Base-by-base conservation (phyloP, 2,113 vertebrate genomes). In the Lampris incognitus region DNA sequence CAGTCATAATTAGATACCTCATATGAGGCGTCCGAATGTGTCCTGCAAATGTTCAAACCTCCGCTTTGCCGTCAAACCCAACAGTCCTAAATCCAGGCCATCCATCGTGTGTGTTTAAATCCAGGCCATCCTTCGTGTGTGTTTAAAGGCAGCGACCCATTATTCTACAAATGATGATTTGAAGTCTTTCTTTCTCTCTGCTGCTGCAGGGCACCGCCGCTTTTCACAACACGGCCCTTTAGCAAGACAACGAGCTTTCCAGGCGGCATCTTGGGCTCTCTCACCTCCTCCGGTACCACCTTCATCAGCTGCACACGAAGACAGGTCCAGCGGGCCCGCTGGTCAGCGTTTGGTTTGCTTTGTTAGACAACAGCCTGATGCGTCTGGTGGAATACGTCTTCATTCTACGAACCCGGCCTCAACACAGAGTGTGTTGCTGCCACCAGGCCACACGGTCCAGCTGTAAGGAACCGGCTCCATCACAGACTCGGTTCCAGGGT, bases 221-320 rank as follows among this genome's bases (percentile, higher is more conserved):
- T 66, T 39, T 54, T 40, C 44, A 68, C 48, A 51, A 69, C 72
- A 10, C 11, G n/a, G 2, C 55, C 36, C 24, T 57, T 2, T 3
- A 46, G 44, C 51, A 13, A 54, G 10, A 9, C 51, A 54, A 58
- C 1, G 24, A 24, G 24, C 24, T 24, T 24, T 24, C 24, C 24
- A 24, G 24, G 24, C 56, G 37, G 6, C 38, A 58, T 58, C 56
- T 38, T 9, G 3, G 9, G 38, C 56, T 58, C 51, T 78, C 69
- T 58, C 44, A 63, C 54, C 59, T 24, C 38, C 37, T 24, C 72
- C 8, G n/a, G 36, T 37, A 50, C 44, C 39, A 63, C 62, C 9
- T 56, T 71, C 56, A 82, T 71, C 49, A n/a, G 24, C 10, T 67
- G 39, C 51, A 66, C 61, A 24, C 24, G 24, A 24, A 24, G 24